phyloP scores from a whole-genome alignment of 2,888 invertebrate species.

The Parthenolecanium corni region DNA sequence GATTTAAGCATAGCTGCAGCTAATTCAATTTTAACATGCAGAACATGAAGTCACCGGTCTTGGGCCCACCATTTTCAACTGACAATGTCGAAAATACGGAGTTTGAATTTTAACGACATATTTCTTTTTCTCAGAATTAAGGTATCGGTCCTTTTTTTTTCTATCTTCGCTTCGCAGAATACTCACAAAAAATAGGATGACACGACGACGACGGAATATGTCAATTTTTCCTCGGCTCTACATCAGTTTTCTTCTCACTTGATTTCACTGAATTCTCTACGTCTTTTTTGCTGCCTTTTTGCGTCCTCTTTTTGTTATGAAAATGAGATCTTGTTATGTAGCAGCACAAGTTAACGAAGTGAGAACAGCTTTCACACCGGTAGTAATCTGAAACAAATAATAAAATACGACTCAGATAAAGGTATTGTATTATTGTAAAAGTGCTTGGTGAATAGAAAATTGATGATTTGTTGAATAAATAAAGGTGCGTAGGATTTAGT shows the following conservation, averaged over 20 bases:
- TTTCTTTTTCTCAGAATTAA: background rate
- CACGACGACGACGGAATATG: background rate
- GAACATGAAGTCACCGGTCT: background rate
- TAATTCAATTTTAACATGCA: background rate
- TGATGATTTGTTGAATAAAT: no score
- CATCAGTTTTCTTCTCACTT: background rate
- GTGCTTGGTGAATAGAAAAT: no score
- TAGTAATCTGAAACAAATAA: conserved; percentile 21
- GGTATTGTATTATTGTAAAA: no score
- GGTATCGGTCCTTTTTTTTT: no score
- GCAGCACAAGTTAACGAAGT: conserved; percentile 7
- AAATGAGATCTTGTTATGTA: conserved; percentile 8
- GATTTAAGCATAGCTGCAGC: background rate
- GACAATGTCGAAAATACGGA: no score
- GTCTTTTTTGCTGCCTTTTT: background rate
- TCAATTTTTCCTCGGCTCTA: background rate
- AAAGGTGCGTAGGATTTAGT: no score
- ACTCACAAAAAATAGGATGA: background rate
- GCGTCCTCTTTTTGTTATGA: conserved; percentile 6
- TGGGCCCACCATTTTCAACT: background rate
- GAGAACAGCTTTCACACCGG: background rate
- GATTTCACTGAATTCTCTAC: background rate
- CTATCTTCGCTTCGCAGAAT: background rate
- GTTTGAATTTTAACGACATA: no score
- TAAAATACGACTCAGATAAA: conserved; percentile 12